Evolutionary conservation across 2,113 vertebrate genomes (phyloP), one percentile per base, ranked within the genome.

Genomic region (Pithys albifrons): DNA sequence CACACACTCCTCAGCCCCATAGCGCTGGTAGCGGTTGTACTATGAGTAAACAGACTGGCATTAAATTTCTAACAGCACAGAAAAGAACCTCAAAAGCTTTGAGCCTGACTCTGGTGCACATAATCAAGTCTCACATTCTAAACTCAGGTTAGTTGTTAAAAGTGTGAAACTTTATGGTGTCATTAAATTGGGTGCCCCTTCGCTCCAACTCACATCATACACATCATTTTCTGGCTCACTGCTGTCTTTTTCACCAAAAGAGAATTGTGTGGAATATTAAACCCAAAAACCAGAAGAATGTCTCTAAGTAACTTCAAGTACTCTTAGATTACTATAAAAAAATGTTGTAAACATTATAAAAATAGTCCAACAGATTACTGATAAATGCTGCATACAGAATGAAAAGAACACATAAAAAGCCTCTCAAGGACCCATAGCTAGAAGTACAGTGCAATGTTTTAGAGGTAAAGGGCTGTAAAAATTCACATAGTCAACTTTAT

Each of bases 1-100:
- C 92, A 99, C 97, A 1, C 98, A 99, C 52, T 99, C 98, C 83
- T 99, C 99, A 0, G 99, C 98, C 1, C 97, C 99, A 8, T 99
- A 99, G 29, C 95, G 97, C 95, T 98, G 99, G 97, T 99, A 99
- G 10, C 99, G 98, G 65, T 97, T 97, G 87, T 99, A 99, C 99
- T 99, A n/a, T 49, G 76, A 92, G 5, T n/a, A 9, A 82, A 54
- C 12, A 52, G 29, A 84, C 14, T 2, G 11, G 3, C 3, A 27
- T 81, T 82, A 86, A 46, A 66, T 19, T 88, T 72, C 28, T 2
- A 49, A 43, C 4, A 64, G 59, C 19, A 35, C 0, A 3, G n/a
- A 51, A 25, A 43, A 17, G 10, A 43, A 9, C 1, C 4, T 33
- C 27, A 16, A 35, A 14, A 76, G 20, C 8, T 46, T 43, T 29